Evolutionary conservation across 2,797 vertebrate species (phyloP).

Genomic region (Neosilurus mollespiculum): DNA sequence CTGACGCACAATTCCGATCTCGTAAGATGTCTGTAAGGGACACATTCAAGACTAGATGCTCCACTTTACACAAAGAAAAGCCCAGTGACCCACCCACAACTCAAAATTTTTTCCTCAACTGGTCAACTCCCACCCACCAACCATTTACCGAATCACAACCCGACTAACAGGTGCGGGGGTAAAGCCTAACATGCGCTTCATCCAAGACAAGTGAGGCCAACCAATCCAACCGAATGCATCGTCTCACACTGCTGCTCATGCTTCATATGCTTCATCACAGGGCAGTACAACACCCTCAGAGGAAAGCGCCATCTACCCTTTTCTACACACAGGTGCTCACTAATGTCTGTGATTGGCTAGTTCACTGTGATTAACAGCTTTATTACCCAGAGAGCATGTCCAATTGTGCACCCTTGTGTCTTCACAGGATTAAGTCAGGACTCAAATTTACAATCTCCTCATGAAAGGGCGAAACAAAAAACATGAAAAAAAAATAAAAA

Average conservation of each 20-base stretch:
- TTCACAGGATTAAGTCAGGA: not conserved
- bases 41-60: not conserved
- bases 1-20: conserved; percentile 96
- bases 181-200: not conserved
- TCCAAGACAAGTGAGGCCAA: too few species aligned
- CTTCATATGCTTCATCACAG: not conserved
- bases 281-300: not conserved
- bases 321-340: not conserved
- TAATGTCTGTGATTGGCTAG: not conserved
- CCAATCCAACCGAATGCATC: too few species aligned
- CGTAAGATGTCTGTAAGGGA: conserved; percentile 78
- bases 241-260: not conserved
- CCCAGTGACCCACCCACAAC: too few species aligned
- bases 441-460: not conserved
- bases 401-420: not conserved
- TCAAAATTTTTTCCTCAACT: not conserved
- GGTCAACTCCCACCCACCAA: not conserved
- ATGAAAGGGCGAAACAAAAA: not conserved
- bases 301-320: not conserved
- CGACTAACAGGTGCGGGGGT: not conserved
- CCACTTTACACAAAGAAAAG: not conserved
- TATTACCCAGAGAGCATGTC: not conserved
- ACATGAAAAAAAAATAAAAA: not conserved
- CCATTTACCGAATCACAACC: not conserved
- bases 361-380: not conserved